phyloP scores from a whole-genome alignment of 2,888 invertebrate genomes.

The Melipona bicolor region DNA sequence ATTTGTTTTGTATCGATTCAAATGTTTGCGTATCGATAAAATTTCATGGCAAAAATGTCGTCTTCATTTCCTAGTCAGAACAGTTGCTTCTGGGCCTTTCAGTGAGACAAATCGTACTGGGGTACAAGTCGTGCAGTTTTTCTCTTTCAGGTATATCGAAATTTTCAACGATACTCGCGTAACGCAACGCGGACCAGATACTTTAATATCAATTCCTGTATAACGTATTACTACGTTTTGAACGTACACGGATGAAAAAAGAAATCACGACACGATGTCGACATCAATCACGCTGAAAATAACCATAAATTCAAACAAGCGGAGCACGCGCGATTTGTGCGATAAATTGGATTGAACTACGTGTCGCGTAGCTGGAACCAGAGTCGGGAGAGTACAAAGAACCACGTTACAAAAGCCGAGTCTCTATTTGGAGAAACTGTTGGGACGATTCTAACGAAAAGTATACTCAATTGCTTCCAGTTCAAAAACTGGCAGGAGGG shows the following conservation, averaged over 20 bases:
- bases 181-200: too few relatives aligned
- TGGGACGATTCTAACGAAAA: background rate
- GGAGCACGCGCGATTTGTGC: background rate
- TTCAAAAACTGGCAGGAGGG: background rate
- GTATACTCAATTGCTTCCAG: background rate
- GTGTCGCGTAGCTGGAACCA: background rate
- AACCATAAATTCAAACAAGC: background rate
- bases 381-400: background rate
- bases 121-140: too few relatives aligned
- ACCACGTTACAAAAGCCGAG: constrained; percentile 25
- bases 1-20: too few relatives aligned
- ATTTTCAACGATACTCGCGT: too few relatives aligned
- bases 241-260: background rate
- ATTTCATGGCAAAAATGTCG: too few relatives aligned
- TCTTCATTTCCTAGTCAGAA: too few relatives aligned
- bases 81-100: too few relatives aligned
- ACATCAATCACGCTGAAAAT: background rate
- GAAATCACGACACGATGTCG: background rate
- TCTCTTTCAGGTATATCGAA: too few relatives aligned
- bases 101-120: too few relatives aligned
- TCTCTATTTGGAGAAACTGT: constrained; percentile 10
- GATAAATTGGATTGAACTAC: background rate
- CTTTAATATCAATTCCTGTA: too few relatives aligned
- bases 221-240: too few relatives aligned
- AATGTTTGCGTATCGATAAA: too few relatives aligned